Evolutionary conservation across 2,113 vertebrate genomes (phyloP).

Genomic region (Dicaeum eximium): DNA sequence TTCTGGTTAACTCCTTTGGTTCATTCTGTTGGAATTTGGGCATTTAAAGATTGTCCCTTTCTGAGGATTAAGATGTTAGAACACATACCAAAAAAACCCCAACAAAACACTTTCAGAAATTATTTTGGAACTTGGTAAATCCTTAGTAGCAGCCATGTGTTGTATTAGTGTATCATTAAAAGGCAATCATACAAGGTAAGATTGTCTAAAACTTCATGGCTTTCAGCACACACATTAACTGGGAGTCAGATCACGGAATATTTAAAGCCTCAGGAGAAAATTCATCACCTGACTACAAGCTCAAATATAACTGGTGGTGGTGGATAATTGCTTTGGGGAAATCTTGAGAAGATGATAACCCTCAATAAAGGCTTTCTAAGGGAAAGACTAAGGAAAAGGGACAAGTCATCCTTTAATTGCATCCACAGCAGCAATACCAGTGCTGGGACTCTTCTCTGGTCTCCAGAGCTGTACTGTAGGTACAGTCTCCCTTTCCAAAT

Average conservation of each 20-base stretch:
- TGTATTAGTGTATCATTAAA: background rate
- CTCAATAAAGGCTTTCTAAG: background rate
- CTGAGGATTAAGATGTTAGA: background rate
- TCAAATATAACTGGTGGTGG: background rate
- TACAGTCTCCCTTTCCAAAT: background rate
- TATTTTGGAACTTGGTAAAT: background rate
- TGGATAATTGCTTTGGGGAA: background rate
- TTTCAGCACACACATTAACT: background rate
- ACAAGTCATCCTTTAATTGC: background rate
- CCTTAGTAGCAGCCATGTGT: background rate
- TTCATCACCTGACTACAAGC: background rate
- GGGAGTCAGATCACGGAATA: background rate
- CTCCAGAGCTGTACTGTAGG: background rate
- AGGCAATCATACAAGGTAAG: background rate
- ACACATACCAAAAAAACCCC: background rate
- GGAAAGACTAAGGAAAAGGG: background rate
- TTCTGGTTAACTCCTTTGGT: background rate
- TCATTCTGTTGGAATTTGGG: background rate
- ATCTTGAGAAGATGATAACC: background rate
- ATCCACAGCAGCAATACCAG: background rate
- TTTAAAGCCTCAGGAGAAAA: background rate
- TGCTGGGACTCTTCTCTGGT: background rate
- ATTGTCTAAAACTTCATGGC: background rate
- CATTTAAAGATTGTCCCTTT: background rate
- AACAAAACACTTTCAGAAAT: background rate